Percentiles rank a stretch among this genome's conserved stretches.
phyloP scores from a whole-genome alignment of 2,797 vertebrate species.

The Melopsittacus undulatus region DNA sequence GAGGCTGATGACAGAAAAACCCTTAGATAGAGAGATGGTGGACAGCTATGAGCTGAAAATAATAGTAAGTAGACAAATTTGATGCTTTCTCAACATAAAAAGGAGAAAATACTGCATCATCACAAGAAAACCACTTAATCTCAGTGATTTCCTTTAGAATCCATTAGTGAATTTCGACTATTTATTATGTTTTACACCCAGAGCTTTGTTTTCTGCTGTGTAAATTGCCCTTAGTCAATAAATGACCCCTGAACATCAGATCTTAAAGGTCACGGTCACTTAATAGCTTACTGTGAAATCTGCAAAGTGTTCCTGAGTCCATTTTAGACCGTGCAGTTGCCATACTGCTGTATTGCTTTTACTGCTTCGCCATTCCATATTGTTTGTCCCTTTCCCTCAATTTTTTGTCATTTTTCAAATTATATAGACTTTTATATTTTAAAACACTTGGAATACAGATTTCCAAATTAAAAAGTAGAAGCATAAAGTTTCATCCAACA shows the following conservation, averaged over 20 bases:
- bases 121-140: background rate
- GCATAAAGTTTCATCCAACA: background rate
- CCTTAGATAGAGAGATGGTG: conserved; percentile 59
- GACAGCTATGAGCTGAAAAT: conserved; percentile 55
- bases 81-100: background rate
- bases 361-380: background rate
- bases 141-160: background rate
- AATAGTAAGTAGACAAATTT: conserved; percentile 50
- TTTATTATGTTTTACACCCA: background rate
- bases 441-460: background rate
- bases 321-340: background rate
- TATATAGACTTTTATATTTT: fast-evolving
- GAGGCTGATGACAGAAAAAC: background rate
- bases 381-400: background rate
- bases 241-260: background rate
- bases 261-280: background rate
- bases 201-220: background rate
- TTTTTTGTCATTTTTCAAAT: background rate
- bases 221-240: background rate
- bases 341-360: background rate
- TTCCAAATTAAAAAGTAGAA: background rate
- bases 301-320: background rate
- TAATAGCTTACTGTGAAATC: background rate
- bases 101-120: background rate
- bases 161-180: background rate